A percentile compares a stretch with the other conserved stretches of the same genome.
phyloP scores from a whole-genome alignment of 2,797 vertebrate species.

The Monodelphis domestica region DNA sequence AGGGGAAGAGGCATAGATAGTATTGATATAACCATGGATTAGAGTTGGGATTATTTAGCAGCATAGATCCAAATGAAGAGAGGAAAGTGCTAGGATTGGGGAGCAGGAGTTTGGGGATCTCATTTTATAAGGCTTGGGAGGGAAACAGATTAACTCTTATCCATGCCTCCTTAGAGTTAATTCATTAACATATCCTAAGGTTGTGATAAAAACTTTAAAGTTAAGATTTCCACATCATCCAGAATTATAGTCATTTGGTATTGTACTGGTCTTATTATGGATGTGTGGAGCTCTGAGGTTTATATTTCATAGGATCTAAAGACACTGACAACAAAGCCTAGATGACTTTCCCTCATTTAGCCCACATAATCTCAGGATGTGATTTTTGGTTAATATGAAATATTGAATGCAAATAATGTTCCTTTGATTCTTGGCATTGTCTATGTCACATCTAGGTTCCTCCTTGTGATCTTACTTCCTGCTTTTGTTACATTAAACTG shows the following conservation, averaged over 20 bases:
- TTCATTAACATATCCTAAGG: background rate
- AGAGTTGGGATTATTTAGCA: background rate
- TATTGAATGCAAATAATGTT: background rate
- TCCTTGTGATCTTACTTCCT: background rate
- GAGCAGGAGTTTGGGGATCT: background rate
- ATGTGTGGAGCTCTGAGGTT: background rate
- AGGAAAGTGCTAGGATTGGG: background rate
- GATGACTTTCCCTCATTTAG: background rate
- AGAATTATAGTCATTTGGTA: background rate
- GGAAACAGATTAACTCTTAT: background rate
- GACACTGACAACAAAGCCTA: background rate
- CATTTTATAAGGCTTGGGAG: background rate
- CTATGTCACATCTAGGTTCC: background rate
- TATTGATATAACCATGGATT: background rate
- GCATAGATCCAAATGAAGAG: background rate
- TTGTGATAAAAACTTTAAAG: background rate
- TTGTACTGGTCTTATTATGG: background rate
- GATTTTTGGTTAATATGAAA: background rate
- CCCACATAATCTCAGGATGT: background rate
- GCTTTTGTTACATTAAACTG: too few species aligned
- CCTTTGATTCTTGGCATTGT: background rate
- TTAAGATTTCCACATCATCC: too few species aligned
- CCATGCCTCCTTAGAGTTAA: background rate
- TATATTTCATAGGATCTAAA: background rate
- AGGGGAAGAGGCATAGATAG: background rate